A percentile compares a stretch with the other conserved stretches of the same genome.
Evolutionary conservation across 2,797 vertebrate species (phyloP).

Genomic region (Lepilemur ruficaudatus): DNA sequence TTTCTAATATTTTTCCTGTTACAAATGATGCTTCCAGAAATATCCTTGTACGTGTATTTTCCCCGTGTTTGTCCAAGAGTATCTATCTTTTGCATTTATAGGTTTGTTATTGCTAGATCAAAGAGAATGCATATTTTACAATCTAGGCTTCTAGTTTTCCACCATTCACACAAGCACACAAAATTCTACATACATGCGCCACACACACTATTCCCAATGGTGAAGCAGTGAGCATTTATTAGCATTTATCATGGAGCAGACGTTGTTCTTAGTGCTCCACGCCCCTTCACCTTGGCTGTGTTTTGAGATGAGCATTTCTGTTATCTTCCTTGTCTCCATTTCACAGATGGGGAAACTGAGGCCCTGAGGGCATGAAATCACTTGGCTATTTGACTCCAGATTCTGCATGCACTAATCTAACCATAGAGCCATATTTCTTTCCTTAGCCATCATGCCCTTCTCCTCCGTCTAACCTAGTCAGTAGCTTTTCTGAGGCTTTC

Average conservation of each 20-base stretch:
- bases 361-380: not conserved
- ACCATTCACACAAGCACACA: no score
- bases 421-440: not conserved
- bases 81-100: not conserved
- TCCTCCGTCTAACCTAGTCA: not conserved
- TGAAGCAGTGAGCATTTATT: not conserved
- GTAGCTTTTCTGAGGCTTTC: not conserved
- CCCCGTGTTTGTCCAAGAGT: not conserved
- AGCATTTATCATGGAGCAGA: not conserved
- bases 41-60: not conserved
- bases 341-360: not conserved
- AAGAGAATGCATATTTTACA: not conserved
- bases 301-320: not conserved
- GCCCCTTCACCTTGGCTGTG: not conserved
- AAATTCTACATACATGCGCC: rapidly evolving
- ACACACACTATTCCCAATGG: rapidly evolving
- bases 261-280: not conserved
- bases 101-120: not conserved
- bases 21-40: not conserved
- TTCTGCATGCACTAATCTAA: not conserved
- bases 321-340: not conserved
- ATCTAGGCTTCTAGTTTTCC: not conserved
- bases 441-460: not conserved
- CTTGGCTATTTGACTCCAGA: not conserved
- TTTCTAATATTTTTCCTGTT: not conserved